A percentile compares a stretch with the other conserved stretches of the same genome.
Evolutionary conservation across 2,888 invertebrate species (phyloP).

Genomic region (Agrotis ipsilon): DNA sequence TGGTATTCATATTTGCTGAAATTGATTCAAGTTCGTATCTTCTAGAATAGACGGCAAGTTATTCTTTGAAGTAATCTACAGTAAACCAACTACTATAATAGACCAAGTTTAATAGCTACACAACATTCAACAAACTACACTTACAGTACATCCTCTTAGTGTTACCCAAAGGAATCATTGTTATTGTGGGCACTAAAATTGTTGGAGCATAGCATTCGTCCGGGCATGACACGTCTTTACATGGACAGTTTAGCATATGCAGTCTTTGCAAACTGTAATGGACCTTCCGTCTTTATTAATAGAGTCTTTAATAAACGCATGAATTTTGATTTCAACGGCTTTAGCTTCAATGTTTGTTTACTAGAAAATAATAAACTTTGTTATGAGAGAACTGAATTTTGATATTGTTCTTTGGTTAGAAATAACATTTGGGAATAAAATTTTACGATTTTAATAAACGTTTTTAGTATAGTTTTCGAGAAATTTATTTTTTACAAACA

Average conservation of each 20-base stretch:
- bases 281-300: conserved; percentile 7
- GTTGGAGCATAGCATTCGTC: conserved; percentile 78
- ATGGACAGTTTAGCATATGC: conserved; percentile 57
- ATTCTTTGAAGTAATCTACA: no score
- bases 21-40: no score
- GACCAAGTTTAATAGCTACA: conserved; percentile 45
- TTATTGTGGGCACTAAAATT: conserved; percentile 79
- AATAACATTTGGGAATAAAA: background rate
- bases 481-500: no score
- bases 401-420: conserved; percentile 27
- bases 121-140: conserved; percentile 49
- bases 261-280: conserved; percentile 31
- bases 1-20: no score
- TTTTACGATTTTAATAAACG: background rate
- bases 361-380: conserved; percentile 59
- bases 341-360: conserved; percentile 73
- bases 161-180: conserved; percentile 75
- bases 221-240: conserved; percentile 74
- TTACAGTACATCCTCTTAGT: conserved; percentile 21
- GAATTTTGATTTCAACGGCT: conserved; percentile 56
- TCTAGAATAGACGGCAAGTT: no score
- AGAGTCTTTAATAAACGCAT: conserved; percentile 20
- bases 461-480: no score
- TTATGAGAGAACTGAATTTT: conserved; percentile 52
- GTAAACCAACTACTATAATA: no score